phyloP scores from a whole-genome alignment of 2,888 invertebrate species.

The Drosophila incognita region DNA sequence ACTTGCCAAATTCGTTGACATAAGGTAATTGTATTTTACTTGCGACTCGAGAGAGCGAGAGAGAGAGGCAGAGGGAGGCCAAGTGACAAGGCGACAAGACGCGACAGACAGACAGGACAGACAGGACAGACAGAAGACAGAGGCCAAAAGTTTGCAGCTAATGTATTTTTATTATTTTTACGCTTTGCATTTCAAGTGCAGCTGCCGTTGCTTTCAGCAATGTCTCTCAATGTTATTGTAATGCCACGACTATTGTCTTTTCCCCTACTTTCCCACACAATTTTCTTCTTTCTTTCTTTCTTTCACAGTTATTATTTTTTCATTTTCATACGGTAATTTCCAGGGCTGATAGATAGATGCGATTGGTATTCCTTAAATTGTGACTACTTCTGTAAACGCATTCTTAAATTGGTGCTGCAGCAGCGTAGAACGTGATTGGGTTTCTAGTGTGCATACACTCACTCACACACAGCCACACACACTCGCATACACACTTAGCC shows the following conservation, averaged over 20 bases:
- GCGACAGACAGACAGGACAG: background rate
- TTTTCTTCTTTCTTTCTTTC: conserved; percentile 2
- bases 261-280: background rate
- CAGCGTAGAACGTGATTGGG: conserved; percentile 62
- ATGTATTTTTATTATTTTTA: conserved; percentile 79
- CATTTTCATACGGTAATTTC: conserved; percentile 34
- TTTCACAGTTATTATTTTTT: conserved; percentile 31
- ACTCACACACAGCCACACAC: background rate
- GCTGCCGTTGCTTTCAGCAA: conserved; percentile 55
- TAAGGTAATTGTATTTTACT: conserved; percentile 76
- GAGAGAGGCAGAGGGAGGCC: background rate
- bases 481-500: background rate
- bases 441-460: conserved; percentile 32
- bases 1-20: conserved; percentile 69
- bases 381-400: conserved; percentile 20
- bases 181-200: conserved; percentile 78
- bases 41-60: conserved; percentile 9
- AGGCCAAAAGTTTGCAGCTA: conserved; percentile 66
- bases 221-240: conserved; percentile 57
- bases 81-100: conserved; percentile 1
- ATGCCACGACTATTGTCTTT: conserved; percentile 49
- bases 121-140: background rate
- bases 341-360: conserved; percentile 20
- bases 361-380: conserved; percentile 35
- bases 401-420: conserved; percentile 65